A percentile compares a stretch with the other conserved stretches of the same genome.
Conservation (phyloP, 2,888 invertebrate species). For the Agapostemon virescens region DNA sequence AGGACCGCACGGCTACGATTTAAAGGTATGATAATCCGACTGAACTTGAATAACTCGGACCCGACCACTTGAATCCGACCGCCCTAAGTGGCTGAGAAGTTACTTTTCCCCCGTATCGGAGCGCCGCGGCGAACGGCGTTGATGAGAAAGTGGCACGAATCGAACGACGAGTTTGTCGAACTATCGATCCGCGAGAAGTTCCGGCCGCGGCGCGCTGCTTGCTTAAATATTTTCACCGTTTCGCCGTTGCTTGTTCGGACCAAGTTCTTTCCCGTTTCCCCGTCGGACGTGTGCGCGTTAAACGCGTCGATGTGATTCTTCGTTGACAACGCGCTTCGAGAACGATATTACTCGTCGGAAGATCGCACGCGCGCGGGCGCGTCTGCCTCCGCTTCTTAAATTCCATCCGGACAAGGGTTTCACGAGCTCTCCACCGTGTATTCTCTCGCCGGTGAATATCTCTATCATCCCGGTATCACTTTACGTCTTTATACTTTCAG, state of each 20-base stretch:
- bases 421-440: constrained; percentile 48
- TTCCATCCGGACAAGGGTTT: constrained; percentile 41
- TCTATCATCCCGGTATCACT: constrained; percentile 51
- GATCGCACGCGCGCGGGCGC: background rate
- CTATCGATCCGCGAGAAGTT: constrained; percentile 1
- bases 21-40: constrained; percentile 47
- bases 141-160: background rate
- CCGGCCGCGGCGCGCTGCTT: background rate
- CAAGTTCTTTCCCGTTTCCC: background rate
- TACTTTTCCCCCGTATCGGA: constrained; percentile 10
- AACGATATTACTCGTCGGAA: constrained; percentile 22
- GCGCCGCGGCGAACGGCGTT: background rate
- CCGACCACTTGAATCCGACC: constrained; percentile 6
- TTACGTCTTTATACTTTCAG: constrained; percentile 52
- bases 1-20: constrained; percentile 33
- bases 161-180: background rate
- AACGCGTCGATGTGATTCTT: constrained; percentile 17
- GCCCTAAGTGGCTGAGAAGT: constrained; percentile 2
- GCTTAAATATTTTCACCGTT: background rate
- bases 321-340: background rate
- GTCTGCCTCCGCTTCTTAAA: constrained; percentile 37
- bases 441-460: constrained; percentile 54
- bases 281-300: background rate
- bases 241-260: background rate
- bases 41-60: constrained; percentile 27